Percentiles rank a stretch among this genome's conserved stretches.
phyloP scores from a whole-genome alignment of 1,140 invertebrate genomes.

The Spodoptera litura region DNA sequence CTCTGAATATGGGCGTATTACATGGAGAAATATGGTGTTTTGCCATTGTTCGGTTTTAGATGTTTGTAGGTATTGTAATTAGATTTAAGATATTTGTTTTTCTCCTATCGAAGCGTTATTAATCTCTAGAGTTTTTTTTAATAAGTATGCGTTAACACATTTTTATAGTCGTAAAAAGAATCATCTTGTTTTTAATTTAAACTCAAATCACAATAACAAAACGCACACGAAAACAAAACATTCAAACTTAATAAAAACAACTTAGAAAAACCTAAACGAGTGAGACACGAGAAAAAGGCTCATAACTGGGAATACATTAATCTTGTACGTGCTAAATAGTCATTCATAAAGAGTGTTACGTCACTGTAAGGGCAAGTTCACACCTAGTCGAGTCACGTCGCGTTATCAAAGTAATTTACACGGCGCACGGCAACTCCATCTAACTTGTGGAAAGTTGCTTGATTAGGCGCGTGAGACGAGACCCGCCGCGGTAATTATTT shows the following conservation, averaged over 20 bases:
- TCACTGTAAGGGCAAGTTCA: slow-evolving; percentile 45
- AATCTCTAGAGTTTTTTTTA: too few species aligned
- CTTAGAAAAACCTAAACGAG: neutral
- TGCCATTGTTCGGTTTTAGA: too few species aligned
- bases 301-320: slow-evolving; percentile 9
- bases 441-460: slow-evolving; percentile 55
- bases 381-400: slow-evolving; percentile 56
- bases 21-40: too few species aligned
- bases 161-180: too few species aligned
- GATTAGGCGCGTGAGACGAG: slow-evolving; percentile 56
- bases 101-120: too few species aligned
- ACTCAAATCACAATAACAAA: neutral
- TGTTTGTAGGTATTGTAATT: too few species aligned
- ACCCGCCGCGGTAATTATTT: slow-evolving; percentile 45
- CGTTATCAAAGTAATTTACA: slow-evolving; percentile 62
- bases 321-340: slow-evolving; percentile 37
- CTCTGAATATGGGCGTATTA: neutral
- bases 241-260: neutral
- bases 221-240: neutral
- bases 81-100: too few species aligned
- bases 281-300: slow-evolving; percentile 1
- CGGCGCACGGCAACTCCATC: slow-evolving; percentile 56
- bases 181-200: neutral
- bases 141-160: too few species aligned
- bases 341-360: slow-evolving; percentile 16